Evolutionary conservation across 1,140 invertebrate species (phyloP).

Genomic region (Drosophila tropicalis): DNA sequence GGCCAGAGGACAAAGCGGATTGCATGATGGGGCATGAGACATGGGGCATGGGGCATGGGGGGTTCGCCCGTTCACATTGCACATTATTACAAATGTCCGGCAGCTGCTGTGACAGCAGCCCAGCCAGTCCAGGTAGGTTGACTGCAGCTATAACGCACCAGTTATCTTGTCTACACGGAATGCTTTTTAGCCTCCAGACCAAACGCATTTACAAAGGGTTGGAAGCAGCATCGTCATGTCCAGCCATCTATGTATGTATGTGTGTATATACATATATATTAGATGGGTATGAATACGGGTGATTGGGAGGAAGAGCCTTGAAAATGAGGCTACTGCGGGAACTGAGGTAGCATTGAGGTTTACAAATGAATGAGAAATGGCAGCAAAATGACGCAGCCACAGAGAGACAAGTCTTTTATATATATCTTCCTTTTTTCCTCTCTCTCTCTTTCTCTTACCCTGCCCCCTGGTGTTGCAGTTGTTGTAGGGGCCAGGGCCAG

Average conservation of each 20-base stretch:
- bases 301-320: background rate
- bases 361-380: constrained; percentile 61
- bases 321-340: background rate
- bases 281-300: background rate
- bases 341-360: constrained; percentile 38
- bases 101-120: constrained; percentile 46
- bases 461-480: too few species aligned
- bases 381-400: constrained; percentile 64
- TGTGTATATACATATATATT: background rate
- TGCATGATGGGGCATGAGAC: too few species aligned
- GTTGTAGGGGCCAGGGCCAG: background rate
- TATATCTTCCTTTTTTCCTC: background rate
- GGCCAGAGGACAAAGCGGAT: background rate
- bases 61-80: constrained; percentile 2
- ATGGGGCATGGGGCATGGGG: background rate
- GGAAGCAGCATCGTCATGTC: background rate
- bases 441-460: too few species aligned
- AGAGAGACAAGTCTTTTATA: constrained; percentile 52
- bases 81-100: constrained; percentile 75
- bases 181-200: constrained; percentile 24
- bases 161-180: constrained; percentile 37
- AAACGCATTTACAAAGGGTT: constrained; percentile 9
- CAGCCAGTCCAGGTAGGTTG: constrained; percentile 5
- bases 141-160: background rate
- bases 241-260: background rate